A percentile compares a stretch with the other conserved stretches of the same genome.
Conservation (phyloP, 2,113 vertebrate species). For the Centropristis striata region DNA sequence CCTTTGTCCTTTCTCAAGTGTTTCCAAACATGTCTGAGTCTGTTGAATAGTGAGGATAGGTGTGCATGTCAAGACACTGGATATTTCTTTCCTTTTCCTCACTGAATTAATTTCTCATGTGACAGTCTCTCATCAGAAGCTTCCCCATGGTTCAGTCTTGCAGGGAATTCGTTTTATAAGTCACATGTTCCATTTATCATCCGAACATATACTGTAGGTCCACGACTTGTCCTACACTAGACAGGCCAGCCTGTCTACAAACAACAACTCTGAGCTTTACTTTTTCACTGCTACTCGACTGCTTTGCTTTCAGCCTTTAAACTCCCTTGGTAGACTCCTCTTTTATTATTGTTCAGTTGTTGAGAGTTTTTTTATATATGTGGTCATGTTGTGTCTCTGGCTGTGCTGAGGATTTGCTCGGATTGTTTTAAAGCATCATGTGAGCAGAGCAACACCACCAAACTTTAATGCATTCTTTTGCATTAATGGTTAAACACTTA, state of each 20-base stretch:
- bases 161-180: not conserved
- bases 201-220: not conserved
- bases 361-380: not conserved
- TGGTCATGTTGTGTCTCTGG: not conserved
- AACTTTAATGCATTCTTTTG: not conserved
- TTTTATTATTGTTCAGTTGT: not conserved
- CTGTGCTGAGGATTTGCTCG: not conserved
- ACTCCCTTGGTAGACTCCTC: not conserved
- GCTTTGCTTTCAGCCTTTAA: no score
- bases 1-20: not conserved
- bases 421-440: not conserved
- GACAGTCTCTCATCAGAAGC: not conserved
- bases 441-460: not conserved
- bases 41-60: not conserved
- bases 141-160: not conserved
- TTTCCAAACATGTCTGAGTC: not conserved
- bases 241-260: not conserved
- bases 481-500: slow-evolving; percentile 1
- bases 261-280: not conserved
- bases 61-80: not conserved
- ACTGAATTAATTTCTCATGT: not conserved
- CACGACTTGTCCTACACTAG: not conserved
- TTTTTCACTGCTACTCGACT: not conserved
- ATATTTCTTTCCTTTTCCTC: not conserved
- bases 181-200: not conserved